A percentile compares a stretch with the other conserved stretches of the same genome.
phyloP scores from a whole-genome alignment of 2,888 invertebrate genomes.

The Apamea anceps region DNA sequence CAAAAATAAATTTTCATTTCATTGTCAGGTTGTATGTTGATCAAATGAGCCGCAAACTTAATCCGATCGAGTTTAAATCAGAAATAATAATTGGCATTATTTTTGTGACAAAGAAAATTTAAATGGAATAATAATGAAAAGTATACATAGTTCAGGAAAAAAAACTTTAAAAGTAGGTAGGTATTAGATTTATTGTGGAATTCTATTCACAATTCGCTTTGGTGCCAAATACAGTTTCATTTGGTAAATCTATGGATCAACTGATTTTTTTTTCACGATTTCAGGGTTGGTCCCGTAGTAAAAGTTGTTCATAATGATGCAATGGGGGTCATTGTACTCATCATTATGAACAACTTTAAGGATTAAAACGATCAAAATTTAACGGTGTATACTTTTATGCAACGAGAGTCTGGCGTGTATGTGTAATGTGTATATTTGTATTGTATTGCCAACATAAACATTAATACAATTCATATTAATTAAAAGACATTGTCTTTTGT shows the following conservation, averaged over 20 bases:
- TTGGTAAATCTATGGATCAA: not conserved
- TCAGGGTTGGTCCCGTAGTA: too few species aligned
- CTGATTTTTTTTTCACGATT: too few species aligned
- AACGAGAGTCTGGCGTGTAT: too few species aligned
- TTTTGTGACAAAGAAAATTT: not conserved
- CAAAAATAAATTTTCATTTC: too few species aligned
- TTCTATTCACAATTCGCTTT: conserved; percentile 4
- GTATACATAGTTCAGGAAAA: not conserved
- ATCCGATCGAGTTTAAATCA: not conserved
- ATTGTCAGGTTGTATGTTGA: not conserved
- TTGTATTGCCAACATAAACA: not conserved
- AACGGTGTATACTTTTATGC: not conserved
- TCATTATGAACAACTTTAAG: too few species aligned
- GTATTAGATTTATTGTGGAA: not conserved
- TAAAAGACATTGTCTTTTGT: not conserved
- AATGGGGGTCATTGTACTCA: too few species aligned
- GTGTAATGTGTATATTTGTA: not conserved
- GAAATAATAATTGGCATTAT: conserved; percentile 1
- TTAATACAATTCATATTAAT: conserved; percentile 4
- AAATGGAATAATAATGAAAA: not conserved
- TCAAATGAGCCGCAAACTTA: not conserved
- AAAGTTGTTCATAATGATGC: too few species aligned
- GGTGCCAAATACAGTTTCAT: conserved; percentile 2
- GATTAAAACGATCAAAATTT: too few species aligned
- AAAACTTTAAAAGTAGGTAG: not conserved